Evolutionary conservation across 2,113 vertebrate species (phyloP).

Genomic region (Eulacestoma nigropectus): DNA sequence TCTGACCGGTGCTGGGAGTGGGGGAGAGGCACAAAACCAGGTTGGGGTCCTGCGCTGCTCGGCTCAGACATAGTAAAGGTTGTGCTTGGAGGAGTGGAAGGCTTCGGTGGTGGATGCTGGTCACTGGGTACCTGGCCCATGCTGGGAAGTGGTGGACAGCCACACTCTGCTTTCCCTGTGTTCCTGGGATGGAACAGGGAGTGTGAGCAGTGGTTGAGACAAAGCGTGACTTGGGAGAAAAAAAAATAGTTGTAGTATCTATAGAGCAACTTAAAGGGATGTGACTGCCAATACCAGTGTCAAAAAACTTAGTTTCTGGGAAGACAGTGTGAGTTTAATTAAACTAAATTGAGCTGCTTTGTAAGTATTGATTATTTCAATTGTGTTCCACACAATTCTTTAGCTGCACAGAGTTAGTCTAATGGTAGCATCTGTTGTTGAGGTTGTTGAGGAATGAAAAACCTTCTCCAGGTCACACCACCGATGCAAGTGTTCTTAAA

Average conservation of each 20-base stretch:
- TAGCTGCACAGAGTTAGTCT: neutral
- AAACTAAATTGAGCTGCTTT: neutral
- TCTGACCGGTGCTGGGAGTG: neutral
- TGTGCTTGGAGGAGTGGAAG: neutral
- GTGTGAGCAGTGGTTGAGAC: neutral
- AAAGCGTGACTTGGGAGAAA: neutral
- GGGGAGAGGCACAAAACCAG: neutral
- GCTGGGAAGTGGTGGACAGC: neutral
- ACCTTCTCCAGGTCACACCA: neutral
- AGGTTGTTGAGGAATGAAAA: neutral
- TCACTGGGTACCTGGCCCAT: neutral
- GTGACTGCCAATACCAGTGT: neutral
- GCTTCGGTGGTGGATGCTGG: neutral
- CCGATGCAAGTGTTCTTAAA: neutral
- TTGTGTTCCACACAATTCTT: neutral
- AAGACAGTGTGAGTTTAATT: neutral
- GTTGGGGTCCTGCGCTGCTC: neutral
- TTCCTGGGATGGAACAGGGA: neutral
- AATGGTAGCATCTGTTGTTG: neutral
- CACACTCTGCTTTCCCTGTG: rapidly evolving
- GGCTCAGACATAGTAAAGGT: neutral
- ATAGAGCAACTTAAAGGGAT: neutral
- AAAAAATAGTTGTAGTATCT: neutral
- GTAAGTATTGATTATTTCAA: neutral
- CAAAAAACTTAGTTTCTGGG: neutral